Evolutionary conservation across 1,140 invertebrate species (phyloP), one percentile per base, ranked within the genome.

Genomic region (Brachionus plicatilis): DNA sequence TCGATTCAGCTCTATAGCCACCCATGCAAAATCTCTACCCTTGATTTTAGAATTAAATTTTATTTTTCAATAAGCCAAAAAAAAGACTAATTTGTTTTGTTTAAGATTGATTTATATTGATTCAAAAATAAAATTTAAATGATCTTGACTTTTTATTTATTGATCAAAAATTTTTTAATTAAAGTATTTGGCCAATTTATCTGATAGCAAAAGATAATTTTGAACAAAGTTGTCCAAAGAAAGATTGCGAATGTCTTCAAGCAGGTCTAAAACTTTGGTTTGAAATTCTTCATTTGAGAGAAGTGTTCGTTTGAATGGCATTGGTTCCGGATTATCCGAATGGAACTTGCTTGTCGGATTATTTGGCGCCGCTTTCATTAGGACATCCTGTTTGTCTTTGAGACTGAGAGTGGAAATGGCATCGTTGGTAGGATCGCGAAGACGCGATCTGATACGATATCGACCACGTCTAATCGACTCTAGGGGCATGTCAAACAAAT

Each of bases 271-370:
- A 8, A 43, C 37, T 43, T 43, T 72, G 14, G 37, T n/a, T 41
- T 72, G 68, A 72, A 72, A 72, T 72, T 72, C 68, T 17, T 72
- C 68, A 11, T 72, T n/a, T 41, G 68, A 41, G 12, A 72, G 41
- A 24, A 17, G 5, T 5, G 53, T 17, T 17, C 66, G 27, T 24
- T 68, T 68, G 12, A 68, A 33, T 9, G 66, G 33, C 66, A 68
- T 33, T n/a, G 11, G 27, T 29, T 66, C 27, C 33, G 7, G 33
- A 37, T 29, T 24, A n/a, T 68, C 11, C 33, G 12, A 41, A 12
- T 37, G 37, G 27, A 33, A 24, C 27, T 68, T 17, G 20, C 20
- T 20, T 20, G 53, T 9, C 3, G 7, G 53, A 7, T 9, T 60
- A 33, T 68, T 68, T 68, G 11, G 11, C n/a, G 11, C 24, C 11